Conservation (phyloP, 2,797 vertebrate genomes). For the Pteropus rufus region DNA sequence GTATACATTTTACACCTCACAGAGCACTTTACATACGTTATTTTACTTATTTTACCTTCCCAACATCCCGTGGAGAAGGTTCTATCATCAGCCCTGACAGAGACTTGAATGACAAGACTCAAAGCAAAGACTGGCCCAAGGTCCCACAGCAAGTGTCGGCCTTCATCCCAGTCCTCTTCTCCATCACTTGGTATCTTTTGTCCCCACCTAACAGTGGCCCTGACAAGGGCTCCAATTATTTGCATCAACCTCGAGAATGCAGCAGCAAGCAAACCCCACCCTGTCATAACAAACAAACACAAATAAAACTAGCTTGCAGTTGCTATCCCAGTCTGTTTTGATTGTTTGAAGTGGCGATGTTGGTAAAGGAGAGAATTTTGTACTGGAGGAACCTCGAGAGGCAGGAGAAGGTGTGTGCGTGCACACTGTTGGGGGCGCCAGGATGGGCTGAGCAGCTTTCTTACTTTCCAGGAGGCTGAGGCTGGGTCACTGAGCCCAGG, state of each 20-base stretch:
- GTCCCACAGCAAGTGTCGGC: accelerated
- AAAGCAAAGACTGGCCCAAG: background rate
- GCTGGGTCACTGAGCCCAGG: background rate
- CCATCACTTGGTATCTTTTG: background rate
- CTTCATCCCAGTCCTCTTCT: background rate
- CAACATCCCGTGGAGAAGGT: background rate
- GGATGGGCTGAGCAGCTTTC: background rate
- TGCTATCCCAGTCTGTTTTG: slow-evolving; percentile 40
- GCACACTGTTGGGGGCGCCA: accelerated
- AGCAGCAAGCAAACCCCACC: background rate
- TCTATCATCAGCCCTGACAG: background rate
- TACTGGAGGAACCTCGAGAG: background rate
- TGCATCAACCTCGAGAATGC: background rate
- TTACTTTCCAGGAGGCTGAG: background rate
- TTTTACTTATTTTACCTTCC: background rate
- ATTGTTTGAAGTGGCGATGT: slow-evolving; percentile 24
- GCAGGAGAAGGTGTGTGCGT: background rate
- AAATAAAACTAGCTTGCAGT: background rate
- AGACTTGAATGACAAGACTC: background rate
- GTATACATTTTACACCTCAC: background rate
- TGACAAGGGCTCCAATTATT: background rate
- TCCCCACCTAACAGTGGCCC: background rate
- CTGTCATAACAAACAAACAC: no score
- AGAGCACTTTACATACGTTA: background rate
- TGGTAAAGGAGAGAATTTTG: slow-evolving; percentile 41